Evolutionary conservation across 2,797 vertebrate genomes (phyloP).

Genomic region (Nannoperca obscura): DNA sequence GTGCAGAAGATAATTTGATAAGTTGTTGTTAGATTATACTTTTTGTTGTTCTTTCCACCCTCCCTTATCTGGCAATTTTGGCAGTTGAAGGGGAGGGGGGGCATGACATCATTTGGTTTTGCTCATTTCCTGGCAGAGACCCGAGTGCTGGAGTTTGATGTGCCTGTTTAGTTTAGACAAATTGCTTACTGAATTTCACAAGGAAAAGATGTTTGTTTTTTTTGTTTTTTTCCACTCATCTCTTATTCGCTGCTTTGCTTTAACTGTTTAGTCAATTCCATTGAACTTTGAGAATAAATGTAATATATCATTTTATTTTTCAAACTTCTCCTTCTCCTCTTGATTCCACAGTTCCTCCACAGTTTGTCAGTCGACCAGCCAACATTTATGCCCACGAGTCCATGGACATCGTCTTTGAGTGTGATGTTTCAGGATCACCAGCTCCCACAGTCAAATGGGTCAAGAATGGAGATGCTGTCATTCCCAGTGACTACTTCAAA

Average conservation of each 20-base stretch:
- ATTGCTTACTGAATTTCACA: slow-evolving; percentile 32
- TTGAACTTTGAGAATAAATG: background rate
- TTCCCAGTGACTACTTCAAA: slow-evolving; percentile 99
- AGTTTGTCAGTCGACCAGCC: slow-evolving; percentile 88
- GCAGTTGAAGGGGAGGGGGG: slow-evolving; percentile 38
- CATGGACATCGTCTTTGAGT: slow-evolving; percentile 96
- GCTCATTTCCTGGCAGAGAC: slow-evolving; percentile 41
- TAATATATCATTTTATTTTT: background rate
- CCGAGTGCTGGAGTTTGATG: background rate
- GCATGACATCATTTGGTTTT: slow-evolving; percentile 30
- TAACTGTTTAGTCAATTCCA: background rate
- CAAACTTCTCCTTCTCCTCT: slow-evolving; percentile 13
- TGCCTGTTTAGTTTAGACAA: slow-evolving; percentile 40
- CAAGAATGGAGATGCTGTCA: slow-evolving; percentile 97
- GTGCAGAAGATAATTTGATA: slow-evolving; percentile 37
- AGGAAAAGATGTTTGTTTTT: background rate
- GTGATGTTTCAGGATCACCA: slow-evolving; percentile 92
- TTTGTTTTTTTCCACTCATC: background rate
- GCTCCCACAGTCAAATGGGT: slow-evolving; percentile 97
- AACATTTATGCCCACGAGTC: slow-evolving; percentile 96
- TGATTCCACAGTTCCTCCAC: slow-evolving; percentile 87
- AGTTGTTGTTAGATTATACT: slow-evolving; percentile 21
- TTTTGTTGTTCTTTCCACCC: slow-evolving; percentile 37
- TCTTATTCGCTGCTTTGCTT: background rate
- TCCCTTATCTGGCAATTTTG: slow-evolving; percentile 37